Conservation (phyloP, 2,113 vertebrate species). For the Diphyllodes magnificus region DNA sequence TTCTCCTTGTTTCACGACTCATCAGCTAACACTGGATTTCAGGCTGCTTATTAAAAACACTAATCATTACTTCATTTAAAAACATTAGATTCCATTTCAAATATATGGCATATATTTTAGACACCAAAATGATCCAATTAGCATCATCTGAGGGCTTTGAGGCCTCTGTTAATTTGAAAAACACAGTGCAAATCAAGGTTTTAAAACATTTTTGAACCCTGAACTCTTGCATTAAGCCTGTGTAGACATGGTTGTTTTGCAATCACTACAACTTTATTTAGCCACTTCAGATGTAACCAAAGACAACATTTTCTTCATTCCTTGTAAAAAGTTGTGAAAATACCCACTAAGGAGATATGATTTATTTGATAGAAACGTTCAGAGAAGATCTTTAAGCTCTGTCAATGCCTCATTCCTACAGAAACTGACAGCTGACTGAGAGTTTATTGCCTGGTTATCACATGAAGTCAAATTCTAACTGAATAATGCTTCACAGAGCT, state of each 20-base stretch:
- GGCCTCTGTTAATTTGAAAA: neutral
- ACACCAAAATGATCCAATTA: neutral
- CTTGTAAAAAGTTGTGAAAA: neutral
- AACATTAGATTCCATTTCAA: neutral
- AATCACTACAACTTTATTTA: neutral
- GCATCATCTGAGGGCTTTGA: neutral
- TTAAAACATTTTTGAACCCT: neutral
- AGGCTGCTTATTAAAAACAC: neutral
- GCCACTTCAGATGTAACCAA: neutral
- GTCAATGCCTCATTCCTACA: neutral
- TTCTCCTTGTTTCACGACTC: neutral
- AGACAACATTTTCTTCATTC: neutral
- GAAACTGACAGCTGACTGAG: neutral
- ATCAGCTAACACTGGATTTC: neutral
- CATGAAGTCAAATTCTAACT: neutral
- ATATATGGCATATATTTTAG: neutral
- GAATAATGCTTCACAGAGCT: neutral
- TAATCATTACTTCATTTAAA: neutral
- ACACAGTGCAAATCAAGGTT: neutral
- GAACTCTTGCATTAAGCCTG: neutral
- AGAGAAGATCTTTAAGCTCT: neutral
- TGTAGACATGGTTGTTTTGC: neutral
- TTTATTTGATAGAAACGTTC: neutral
- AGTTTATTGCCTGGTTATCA: slow-evolving; percentile 28
- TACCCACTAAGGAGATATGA: neutral